A percentile compares a stretch with the other conserved stretches of the same genome.
These are phyloP conservation scores for Hedya salicella DNA, from an alignment of 2,888 invertebrate species.

Conservation along the genomic window DNA sequence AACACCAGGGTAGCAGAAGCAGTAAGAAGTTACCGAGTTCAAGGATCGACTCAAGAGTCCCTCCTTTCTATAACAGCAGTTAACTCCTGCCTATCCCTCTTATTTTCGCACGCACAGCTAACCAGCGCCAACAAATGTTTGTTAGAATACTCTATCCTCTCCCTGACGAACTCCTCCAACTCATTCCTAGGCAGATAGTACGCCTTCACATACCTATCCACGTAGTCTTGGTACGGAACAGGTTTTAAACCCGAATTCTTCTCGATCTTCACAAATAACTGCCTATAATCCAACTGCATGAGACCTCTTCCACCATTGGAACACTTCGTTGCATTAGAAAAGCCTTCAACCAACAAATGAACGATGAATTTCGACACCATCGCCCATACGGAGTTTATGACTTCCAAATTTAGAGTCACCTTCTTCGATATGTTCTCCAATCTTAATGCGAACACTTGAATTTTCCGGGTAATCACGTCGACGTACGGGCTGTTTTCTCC, in stretches of 20 bases:
- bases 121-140: conserved; percentile 95
- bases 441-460: conserved; percentile 91
- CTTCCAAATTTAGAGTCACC: conserved; percentile 89
- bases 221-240: conserved; percentile 94
- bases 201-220: conserved; percentile 98
- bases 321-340: conserved; percentile 96
- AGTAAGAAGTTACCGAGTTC: background rate
- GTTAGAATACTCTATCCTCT: conserved; percentile 94
- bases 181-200: conserved; percentile 96
- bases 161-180: conserved; percentile 94
- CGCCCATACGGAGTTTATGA: conserved; percentile 92
- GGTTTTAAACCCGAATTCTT: conserved; percentile 93
- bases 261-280: conserved; percentile 95
- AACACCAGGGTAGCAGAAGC: background rate
- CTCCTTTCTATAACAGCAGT: conserved; percentile 88
- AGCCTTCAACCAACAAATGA: conserved; percentile 96
- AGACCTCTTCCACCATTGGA: conserved; percentile 97
- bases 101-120: conserved; percentile 94
- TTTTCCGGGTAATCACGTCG: conserved; percentile 89
- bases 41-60: conserved; percentile 53
- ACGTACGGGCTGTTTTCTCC: conserved; percentile 97
- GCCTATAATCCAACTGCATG: conserved; percentile 99
- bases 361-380: conserved; percentile 94
- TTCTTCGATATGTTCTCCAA: conserved; percentile 89
- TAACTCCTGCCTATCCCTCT: conserved; percentile 93